These are phyloP conservation scores for Notothenia coriiceps DNA, from an alignment of 2,113 vertebrate species.

Conservation along the genomic window DNA sequence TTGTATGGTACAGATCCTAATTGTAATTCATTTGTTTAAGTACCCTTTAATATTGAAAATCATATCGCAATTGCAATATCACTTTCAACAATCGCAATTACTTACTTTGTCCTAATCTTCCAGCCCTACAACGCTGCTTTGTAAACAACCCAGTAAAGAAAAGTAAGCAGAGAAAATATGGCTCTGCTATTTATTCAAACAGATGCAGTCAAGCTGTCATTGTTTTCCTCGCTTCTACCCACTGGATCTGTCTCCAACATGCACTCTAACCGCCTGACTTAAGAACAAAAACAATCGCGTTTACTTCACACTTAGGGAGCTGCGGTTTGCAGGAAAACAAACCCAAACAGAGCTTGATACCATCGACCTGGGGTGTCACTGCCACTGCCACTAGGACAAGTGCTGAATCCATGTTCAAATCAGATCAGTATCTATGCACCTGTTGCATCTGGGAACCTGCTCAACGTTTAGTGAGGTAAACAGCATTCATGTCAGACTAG, in stretches of 20 bases:
- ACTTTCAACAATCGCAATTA: too few relatives aligned
- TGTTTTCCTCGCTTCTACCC: not conserved
- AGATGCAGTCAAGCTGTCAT: not conserved
- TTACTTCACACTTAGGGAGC: not conserved
- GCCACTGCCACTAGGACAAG: not conserved
- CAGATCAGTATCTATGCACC: not conserved
- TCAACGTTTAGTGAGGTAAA: not conserved
- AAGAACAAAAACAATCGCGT: not conserved
- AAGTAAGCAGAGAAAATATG: not conserved
- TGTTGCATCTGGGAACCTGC: not conserved
- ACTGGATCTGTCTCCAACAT: conserved; percentile 8
- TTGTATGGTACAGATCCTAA: too few relatives aligned
- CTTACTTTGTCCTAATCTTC: too few relatives aligned
- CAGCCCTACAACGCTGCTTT: not conserved
- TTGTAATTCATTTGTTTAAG: too few relatives aligned
- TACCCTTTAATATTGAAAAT: too few relatives aligned
- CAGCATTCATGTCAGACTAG: not conserved
- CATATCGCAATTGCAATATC: too few relatives aligned
- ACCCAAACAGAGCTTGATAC: conserved; percentile 7
- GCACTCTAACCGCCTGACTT: not conserved
- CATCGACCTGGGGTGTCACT: conserved; percentile 12
- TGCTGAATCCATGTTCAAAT: conserved; percentile 4
- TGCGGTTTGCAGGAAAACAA: conserved; percentile 31
- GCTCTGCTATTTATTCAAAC: not conserved
- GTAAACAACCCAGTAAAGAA: not conserved